phyloP scores from a whole-genome alignment of 1,140 invertebrate species.

The Phortica variegata region DNA sequence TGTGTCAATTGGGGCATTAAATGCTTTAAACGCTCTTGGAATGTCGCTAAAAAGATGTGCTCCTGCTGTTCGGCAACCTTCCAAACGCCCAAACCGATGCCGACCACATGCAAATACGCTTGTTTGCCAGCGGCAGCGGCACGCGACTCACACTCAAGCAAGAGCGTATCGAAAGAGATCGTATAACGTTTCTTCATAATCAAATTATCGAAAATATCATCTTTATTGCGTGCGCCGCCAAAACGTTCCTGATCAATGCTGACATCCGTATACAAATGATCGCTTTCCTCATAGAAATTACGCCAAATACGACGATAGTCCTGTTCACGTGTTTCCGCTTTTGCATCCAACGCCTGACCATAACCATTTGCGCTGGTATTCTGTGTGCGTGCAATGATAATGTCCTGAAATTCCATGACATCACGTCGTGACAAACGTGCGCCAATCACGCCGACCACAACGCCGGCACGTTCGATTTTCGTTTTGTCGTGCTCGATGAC shows the following conservation, averaged over 20 bases:
- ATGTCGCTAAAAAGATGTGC: conserved; percentile 48
- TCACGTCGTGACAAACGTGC: conserved; percentile 58
- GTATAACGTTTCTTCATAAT: conserved; percentile 50
- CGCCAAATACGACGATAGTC: conserved; percentile 40
- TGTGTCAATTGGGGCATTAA: conserved; percentile 27
- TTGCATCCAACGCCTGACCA: conserved; percentile 11
- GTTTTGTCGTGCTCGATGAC: conserved; percentile 33
- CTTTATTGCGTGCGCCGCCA: conserved; percentile 25
- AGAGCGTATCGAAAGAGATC: conserved; percentile 42
- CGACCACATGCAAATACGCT: conserved; percentile 51
- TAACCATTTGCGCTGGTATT: conserved; percentile 60
- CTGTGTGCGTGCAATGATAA: conserved; percentile 59
- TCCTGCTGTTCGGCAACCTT: conserved; percentile 45
- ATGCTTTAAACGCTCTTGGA: conserved; percentile 39
- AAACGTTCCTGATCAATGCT: conserved; percentile 30
- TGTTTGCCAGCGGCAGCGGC: conserved; percentile 15
- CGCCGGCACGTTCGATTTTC: conserved; percentile 33
- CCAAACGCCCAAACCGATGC: conserved; percentile 51
- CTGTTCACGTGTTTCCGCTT: conserved; percentile 8
- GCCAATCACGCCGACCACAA: conserved; percentile 58
- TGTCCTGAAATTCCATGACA: conserved; percentile 64
- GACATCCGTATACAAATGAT: conserved; percentile 24
- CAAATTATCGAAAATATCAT: conserved; percentile 44
- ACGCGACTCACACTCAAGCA: conserved; percentile 36
- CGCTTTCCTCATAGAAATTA: conserved; percentile 31